A percentile compares a stretch with the other conserved stretches of the same genome.
These are phyloP conservation scores for Palaemon carinicauda DNA, from an alignment of 1,140 invertebrate genomes.

Conservation along the genomic window DNA sequence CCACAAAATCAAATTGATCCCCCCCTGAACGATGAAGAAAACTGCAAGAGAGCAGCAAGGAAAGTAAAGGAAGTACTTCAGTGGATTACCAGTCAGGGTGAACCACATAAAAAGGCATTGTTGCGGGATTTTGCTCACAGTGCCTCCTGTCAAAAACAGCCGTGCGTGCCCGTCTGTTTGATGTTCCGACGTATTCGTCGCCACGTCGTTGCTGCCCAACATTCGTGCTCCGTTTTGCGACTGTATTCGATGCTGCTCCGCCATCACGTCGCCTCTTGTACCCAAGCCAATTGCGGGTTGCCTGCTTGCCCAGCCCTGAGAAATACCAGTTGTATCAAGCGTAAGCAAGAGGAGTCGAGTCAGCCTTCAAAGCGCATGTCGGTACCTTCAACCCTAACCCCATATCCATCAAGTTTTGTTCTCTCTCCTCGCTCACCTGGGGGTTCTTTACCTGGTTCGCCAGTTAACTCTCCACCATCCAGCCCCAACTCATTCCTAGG, in stretches of 20 bases:
- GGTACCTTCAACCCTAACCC: too few relatives aligned
- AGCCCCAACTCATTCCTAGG: neutral
- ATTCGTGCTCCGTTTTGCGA: conserved; percentile 11
- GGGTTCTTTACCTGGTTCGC: conserved; percentile 6
- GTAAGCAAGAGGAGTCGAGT: neutral
- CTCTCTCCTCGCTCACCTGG: neutral
- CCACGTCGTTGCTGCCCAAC: conserved; percentile 18
- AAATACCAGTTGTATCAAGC: neutral
- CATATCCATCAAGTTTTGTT: neutral
- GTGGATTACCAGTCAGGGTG: neutral
- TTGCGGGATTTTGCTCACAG: conserved; percentile 30
- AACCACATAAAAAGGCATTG: neutral
- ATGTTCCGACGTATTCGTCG: conserved; percentile 45
- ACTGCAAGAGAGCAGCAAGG: conserved; percentile 10
- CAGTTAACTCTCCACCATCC: conserved; percentile 6
- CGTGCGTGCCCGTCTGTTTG: conserved; percentile 12
- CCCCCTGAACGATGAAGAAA: neutral
- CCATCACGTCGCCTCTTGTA: conserved; percentile 19
- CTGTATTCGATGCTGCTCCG: conserved; percentile 17
- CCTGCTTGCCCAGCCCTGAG: conserved; percentile 32
- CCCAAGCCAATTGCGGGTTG: neutral
- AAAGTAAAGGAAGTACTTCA: neutral
- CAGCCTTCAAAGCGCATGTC: neutral
- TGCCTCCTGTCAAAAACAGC: neutral
- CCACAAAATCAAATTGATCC: neutral